Percentiles rank a stretch among this genome's conserved stretches.
Conservation (phyloP, 2,113 vertebrate species). For the Ginglymostoma cirratum region DNA sequence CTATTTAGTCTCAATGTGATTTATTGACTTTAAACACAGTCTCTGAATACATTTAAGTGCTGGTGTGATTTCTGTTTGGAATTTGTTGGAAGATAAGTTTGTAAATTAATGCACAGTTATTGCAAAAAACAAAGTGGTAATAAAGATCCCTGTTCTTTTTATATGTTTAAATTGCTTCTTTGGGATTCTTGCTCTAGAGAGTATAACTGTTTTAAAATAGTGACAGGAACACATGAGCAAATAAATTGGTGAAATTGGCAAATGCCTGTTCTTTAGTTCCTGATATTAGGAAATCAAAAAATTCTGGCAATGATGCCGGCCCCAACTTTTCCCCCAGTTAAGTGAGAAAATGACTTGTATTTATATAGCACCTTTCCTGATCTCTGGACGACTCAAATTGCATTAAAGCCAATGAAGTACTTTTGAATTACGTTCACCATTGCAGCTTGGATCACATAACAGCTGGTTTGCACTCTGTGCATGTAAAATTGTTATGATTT, state of each 20-base stretch:
- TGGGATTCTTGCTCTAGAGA: not conserved
- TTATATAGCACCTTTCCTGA: not conserved
- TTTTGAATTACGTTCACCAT: not conserved
- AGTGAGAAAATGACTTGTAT: not conserved
- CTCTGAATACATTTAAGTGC: not conserved
- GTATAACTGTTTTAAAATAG: not conserved
- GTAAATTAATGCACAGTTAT: not conserved
- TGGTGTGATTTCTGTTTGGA: not conserved
- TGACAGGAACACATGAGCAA: not conserved
- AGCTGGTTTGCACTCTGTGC: not conserved
- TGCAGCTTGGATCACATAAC: not conserved
- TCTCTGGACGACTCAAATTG: not conserved
- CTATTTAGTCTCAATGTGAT: not conserved
- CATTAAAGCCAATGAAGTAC: not conserved
- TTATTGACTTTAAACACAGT: not conserved
- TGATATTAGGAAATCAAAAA: not conserved
- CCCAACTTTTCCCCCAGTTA: not conserved
- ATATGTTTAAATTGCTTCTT: not conserved
- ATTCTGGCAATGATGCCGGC: not conserved
- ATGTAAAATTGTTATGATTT: not conserved
- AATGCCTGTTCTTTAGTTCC: not conserved
- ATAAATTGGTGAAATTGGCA: not conserved
- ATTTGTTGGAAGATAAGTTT: not conserved
- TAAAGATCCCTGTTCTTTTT: not conserved
- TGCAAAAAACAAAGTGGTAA: not conserved